Conservation (phyloP, 2,113 vertebrate species). For the Harpagus bidentatus region DNA sequence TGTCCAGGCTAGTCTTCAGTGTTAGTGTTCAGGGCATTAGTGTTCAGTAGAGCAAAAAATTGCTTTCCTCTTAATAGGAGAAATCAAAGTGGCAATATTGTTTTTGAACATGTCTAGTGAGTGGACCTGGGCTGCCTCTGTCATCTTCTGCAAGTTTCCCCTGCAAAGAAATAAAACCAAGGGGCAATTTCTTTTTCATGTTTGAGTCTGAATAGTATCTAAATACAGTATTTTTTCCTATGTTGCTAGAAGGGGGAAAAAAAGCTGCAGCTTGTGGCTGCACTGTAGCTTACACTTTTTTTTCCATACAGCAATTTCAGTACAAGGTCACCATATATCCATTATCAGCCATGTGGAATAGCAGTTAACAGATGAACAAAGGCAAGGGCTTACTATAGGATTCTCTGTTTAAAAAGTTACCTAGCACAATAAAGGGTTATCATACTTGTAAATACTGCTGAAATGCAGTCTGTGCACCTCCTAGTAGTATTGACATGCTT, state of each 20-base stretch:
- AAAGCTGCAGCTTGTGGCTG: not conserved
- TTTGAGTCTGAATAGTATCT: not conserved
- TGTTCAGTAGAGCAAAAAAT: conserved; percentile 19
- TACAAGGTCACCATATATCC: conserved; percentile 44
- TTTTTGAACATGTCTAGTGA: not conserved
- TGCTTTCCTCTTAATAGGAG: not conserved
- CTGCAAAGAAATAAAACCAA: not conserved
- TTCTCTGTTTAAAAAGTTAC: conserved; percentile 63
- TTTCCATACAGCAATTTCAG: not conserved
- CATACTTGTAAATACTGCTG: conserved; percentile 42
- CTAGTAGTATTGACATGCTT: conserved; percentile 11
- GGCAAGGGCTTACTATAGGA: conserved; percentile 10
- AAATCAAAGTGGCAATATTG: not conserved
- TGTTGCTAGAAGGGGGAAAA: not conserved
- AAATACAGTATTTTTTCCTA: not conserved
- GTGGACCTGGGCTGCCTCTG: not conserved
- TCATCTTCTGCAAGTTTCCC: not conserved
- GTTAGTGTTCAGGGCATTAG: not conserved
- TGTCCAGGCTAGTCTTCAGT: not conserved
- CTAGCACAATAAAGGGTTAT: conserved; percentile 54
- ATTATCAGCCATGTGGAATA: conserved; percentile 44
- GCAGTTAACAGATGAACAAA: conserved; percentile 56
- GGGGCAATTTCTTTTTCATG: not conserved
- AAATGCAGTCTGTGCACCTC: conserved; percentile 11
- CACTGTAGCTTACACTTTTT: not conserved